Evolutionary conservation across 2,888 invertebrate species (phyloP), one percentile per base, ranked within the genome.

Genomic region (Atherix ibis): DNA sequence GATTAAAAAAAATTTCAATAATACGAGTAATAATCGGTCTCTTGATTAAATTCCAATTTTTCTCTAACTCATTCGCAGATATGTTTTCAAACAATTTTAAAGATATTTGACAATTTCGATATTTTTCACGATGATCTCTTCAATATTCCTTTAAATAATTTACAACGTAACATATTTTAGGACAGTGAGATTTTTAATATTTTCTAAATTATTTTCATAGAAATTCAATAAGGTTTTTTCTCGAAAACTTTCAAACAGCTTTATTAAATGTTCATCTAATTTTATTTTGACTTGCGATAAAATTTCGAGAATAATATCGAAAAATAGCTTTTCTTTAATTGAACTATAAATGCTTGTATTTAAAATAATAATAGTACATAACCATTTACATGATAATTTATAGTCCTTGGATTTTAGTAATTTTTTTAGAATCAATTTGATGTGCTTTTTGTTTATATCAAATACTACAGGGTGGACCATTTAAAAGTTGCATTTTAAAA

Each of bases 1-100:
- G n/a, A n/a, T n/a, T n/a, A n/a, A n/a, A n/a, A n/a, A n/a, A n/a
- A n/a, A n/a, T n/a, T n/a, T n/a, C n/a, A n/a, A n/a, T n/a, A n/a
- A n/a, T n/a, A n/a, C n/a, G n/a, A 49, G 91, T 76, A 4, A 81
- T 58, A 26, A 82, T 52, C 0, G 91, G 91, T 42, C 69, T 69
- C 30, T 70, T 68, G 14, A 79, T 66, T 15, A 82, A 53, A 43
- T 72, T 67, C 54, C 76, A 71, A 39, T 78, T 70, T 24, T 70
- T 59, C 13, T 64, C 57, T 34, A 72, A 67, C 49, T 77, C 69
- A 28, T 59, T 62, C 0, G 48, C 35, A 5, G 70, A 67, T 34
- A 82, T 65, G 46, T 70, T 67, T 2, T 70, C 60, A 51, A 82
- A 65, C 38, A 82, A 74, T 48, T 71, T 70, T n/a, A 80, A 52